Base-by-base conservation (phyloP, 2,797 vertebrate species). In the Nyctalus aviator region DNA sequence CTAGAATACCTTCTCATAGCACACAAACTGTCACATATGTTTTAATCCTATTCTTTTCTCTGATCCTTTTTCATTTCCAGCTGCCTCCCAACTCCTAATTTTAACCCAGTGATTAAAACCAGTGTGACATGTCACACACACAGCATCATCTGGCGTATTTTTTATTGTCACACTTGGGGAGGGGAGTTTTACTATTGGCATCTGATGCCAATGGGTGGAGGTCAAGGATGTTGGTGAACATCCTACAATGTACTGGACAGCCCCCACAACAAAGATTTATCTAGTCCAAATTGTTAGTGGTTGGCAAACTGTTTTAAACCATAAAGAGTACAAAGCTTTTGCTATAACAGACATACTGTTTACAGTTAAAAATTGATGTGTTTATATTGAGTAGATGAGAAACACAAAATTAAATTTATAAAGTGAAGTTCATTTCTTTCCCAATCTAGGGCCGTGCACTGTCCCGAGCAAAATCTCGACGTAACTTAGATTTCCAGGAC, bases 401-500 rank as follows among this genome's bases (percentile, higher is more conserved):
- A 89, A 66, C 57, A 78, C n/a, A 90, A 73, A 92, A 50, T 32
- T 87, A 59, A 82, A 76, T 87, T 79, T 46, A 62, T 50, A 30
- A 94, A 84, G 15, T 30, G 6, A 66, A 82, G 14, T 88, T 76
- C 4, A 13, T 30, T 95, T 48, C 86, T 94, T 94, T 83, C 94
- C 25, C 41, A 85, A 21, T 77, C 57, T 96, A 99, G 99, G 99
- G 99, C 50, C 99, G 99, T 59, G 99, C 99, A 0, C 96, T 99
- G 64, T 99, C 99, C 71, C 98, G 99, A 96, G 99, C 99, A 3
- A 99, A 99, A 97, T 99, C 99, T 57, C 99, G 99, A 55, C 98
- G 99, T 87, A 99, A 99, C 95, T 98, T 99, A 97, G 99, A 99
- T 98, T 99, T 99, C 98, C 99, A 99, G 98, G 99, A 99, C 1